Conservation (phyloP, 2,797 vertebrate species). For the Loriculus beryllinus region DNA sequence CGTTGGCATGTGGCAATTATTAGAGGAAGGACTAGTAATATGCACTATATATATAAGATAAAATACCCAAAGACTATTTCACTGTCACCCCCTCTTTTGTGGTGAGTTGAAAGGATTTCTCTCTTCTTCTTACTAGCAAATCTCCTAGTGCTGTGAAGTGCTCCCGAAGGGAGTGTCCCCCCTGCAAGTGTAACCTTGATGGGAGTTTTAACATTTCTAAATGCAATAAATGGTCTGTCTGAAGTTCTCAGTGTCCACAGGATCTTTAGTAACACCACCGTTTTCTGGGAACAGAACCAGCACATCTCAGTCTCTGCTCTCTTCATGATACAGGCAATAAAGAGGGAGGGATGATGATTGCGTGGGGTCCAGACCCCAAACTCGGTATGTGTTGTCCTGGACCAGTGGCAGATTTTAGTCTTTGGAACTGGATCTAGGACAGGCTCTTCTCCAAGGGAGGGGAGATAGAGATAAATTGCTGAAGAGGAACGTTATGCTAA, state of each 20-base stretch:
- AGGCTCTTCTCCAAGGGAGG: neutral
- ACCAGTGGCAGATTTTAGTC: neutral
- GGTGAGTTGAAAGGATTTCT: neutral
- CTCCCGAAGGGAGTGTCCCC: neutral
- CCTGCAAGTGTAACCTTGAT: neutral
- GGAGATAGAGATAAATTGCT: neutral
- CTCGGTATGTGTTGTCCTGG: neutral
- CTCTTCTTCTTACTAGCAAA: neutral
- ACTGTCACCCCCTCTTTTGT: neutral
- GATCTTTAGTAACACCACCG: neutral
- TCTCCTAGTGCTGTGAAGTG: neutral
- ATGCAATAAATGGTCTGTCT: neutral
- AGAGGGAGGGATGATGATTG: neutral
- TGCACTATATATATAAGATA: neutral
- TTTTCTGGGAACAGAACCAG: neutral
- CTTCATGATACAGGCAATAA: neutral
- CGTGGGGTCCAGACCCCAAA: neutral
- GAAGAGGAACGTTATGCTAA: neutral
- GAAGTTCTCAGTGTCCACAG: neutral
- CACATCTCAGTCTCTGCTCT: neutral
- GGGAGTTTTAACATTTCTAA: neutral
- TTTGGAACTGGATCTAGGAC: neutral
- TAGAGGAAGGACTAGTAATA: neutral
- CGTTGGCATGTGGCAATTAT: neutral
- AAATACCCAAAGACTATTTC: neutral